Evolutionary conservation across 92 coral and sea anemone species (phyloP).

Genomic region (Actinostola sp.): DNA sequence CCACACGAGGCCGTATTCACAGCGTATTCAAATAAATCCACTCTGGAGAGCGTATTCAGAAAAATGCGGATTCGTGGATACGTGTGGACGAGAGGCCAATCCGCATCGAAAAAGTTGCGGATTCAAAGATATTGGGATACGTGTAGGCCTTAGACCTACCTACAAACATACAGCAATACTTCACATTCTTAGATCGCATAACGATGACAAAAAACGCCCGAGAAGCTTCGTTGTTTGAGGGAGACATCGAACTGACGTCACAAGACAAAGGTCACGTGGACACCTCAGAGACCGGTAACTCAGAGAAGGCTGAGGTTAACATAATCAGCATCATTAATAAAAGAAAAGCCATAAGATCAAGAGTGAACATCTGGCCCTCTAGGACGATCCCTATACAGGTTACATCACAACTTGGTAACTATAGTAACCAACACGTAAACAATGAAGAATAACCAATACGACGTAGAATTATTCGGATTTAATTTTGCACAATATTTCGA

Average conservation of each 20-base stretch:
- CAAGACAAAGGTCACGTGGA: slow-evolving; percentile 53
- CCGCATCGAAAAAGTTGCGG: not conserved
- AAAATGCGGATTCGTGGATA: too few relatives aligned
- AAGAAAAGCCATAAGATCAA: slow-evolving; percentile 58
- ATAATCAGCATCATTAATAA: slow-evolving; percentile 29
- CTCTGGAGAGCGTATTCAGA: too few relatives aligned
- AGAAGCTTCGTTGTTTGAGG: slow-evolving; percentile 48
- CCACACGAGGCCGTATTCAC: too few relatives aligned
- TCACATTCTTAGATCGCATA: slow-evolving; percentile 9
- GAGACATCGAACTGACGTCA: slow-evolving; percentile 62
- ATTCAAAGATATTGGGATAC: not conserved
- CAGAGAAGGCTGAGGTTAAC: slow-evolving; percentile 50
- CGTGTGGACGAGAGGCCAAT: too few relatives aligned
- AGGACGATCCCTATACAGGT: slow-evolving; percentile 52
- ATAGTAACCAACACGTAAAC: not conserved
- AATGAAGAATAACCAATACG: too few relatives aligned
- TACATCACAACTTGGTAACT: slow-evolving; percentile 47
- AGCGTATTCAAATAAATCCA: too few relatives aligned
- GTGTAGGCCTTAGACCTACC: not conserved
- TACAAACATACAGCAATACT: not conserved
- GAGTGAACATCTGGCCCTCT: slow-evolving; percentile 68
- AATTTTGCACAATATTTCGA: too few relatives aligned
- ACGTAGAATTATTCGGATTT: too few relatives aligned
- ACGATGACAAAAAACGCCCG: slow-evolving; percentile 3
- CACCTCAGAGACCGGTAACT: slow-evolving; percentile 44